Conservation (phyloP, 2,797 vertebrate species). For the Potorous gilbertii region DNA sequence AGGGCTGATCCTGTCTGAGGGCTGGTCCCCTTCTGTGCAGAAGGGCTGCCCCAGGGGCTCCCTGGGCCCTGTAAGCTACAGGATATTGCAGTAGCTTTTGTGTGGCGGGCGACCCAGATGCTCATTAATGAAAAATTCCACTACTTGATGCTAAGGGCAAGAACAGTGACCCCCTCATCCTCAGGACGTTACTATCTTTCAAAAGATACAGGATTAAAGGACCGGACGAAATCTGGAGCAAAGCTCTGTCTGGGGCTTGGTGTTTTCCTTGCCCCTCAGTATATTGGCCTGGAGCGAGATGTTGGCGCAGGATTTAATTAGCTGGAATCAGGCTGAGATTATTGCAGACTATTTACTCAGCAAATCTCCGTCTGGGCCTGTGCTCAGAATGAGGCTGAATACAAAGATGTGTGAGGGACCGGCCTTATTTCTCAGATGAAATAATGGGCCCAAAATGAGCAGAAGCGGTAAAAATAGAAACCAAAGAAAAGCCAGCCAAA, state of each 20-base stretch:
- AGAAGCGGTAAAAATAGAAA: conserved; percentile 5
- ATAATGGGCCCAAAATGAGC: conserved; percentile 53
- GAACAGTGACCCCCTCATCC: conserved; percentile 92
- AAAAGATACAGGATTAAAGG: conserved; percentile 97
- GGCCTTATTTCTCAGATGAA: conserved; percentile 81
- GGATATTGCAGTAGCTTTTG: conserved; percentile 98
- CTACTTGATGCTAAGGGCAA: conserved; percentile 92
- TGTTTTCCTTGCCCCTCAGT: conserved; percentile 87
- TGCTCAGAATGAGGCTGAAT: conserved; percentile 88
- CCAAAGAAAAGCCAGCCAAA: conserved; percentile 13
- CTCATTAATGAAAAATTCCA: conserved; percentile 99
- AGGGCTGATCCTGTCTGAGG: conserved; percentile 92
- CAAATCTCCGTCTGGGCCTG: conserved; percentile 91
- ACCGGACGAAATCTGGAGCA: conserved; percentile 91
- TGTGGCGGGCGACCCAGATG: conserved; percentile 97
- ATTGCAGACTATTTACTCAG: conserved; percentile 94
- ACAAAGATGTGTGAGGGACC: conserved; percentile 83
- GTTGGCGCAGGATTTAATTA: conserved; percentile 99
- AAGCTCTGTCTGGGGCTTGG: conserved; percentile 89
- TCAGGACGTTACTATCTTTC: conserved; percentile 94
- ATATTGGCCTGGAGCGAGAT: conserved; percentile 93
- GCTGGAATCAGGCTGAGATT: conserved; percentile 94
- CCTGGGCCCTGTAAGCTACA: conserved; percentile 92
- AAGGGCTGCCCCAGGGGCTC: conserved; percentile 88
- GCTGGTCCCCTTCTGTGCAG: conserved; percentile 90